Evolutionary conservation across 2,113 vertebrate genomes (phyloP).

Genomic region (Genyomyrus donnyi): DNA sequence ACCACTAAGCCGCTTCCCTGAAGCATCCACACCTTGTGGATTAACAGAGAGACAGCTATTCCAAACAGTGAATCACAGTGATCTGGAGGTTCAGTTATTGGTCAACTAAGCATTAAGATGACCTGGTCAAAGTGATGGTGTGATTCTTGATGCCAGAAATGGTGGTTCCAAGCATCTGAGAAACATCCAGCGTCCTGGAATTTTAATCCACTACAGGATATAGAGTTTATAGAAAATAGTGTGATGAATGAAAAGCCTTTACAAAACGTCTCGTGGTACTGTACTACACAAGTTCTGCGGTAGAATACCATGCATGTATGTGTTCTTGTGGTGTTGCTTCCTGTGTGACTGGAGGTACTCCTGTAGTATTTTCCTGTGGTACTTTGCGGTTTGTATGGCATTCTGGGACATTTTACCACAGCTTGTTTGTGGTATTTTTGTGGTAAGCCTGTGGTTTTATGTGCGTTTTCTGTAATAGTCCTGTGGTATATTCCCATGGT

Average conservation of each 20-base stretch:
- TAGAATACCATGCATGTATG: background rate
- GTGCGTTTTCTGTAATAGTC: background rate
- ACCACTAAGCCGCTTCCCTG: background rate
- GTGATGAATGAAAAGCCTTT: background rate
- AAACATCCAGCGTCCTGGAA: background rate
- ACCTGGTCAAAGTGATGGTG: background rate
- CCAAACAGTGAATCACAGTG: background rate
- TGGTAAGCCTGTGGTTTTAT: background rate
- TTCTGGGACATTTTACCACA: background rate
- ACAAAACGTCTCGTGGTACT: background rate
- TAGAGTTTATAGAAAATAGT: background rate
- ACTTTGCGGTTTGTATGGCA: background rate
- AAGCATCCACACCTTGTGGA: background rate
- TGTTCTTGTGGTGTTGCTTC: background rate
- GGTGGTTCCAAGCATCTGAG: background rate
- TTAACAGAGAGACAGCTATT: background rate
- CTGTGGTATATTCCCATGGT: background rate
- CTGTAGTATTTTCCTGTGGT: background rate
- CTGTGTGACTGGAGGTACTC: background rate
- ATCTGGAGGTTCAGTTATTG: background rate
- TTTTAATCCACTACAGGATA: background rate
- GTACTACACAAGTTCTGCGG: background rate
- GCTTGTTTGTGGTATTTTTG: background rate
- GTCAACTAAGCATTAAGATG: background rate
- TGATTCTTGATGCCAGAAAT: background rate